A percentile compares a stretch with the other conserved stretches of the same genome.
These are phyloP conservation scores for Ovibos moschatus DNA, from an alignment of 2,113 vertebrate genomes.

Conservation along the genomic window DNA sequence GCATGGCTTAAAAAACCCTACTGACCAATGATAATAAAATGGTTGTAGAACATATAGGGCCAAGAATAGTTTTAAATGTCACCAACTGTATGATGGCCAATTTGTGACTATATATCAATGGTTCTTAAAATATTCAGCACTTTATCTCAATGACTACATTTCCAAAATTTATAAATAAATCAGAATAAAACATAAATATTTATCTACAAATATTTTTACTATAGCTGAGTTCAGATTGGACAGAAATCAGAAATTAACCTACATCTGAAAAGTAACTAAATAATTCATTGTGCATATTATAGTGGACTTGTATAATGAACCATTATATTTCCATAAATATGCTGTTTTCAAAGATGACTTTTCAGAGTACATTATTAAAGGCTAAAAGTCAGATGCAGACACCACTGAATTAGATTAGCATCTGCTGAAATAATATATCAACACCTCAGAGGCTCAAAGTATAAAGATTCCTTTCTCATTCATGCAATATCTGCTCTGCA, in stretches of 20 bases:
- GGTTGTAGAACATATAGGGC: not conserved
- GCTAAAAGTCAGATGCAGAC: not conserved
- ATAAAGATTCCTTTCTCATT: not conserved
- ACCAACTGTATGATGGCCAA: not conserved
- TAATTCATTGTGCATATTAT: not conserved
- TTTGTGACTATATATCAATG: not conserved
- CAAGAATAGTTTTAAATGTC: not conserved
- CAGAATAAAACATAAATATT: not conserved
- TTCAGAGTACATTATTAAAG: not conserved
- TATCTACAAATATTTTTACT: not conserved
- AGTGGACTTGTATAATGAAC: not conserved
- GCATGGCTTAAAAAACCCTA: not conserved
- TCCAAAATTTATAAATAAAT: not conserved
- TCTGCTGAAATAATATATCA: not conserved
- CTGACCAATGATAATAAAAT: not conserved
- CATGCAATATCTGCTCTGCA: not conserved
- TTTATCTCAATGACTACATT: not conserved
- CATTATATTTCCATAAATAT: not conserved
- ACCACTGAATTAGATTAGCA: not conserved
- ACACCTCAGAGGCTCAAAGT: not conserved
- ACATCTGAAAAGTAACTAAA: not conserved
- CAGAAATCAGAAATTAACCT: not conserved
- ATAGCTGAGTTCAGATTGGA: not conserved
- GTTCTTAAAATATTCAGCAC: not conserved
- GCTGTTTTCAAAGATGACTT: not conserved